Conservation (phyloP, 2,113 vertebrate genomes). For the Indri indri region DNA sequence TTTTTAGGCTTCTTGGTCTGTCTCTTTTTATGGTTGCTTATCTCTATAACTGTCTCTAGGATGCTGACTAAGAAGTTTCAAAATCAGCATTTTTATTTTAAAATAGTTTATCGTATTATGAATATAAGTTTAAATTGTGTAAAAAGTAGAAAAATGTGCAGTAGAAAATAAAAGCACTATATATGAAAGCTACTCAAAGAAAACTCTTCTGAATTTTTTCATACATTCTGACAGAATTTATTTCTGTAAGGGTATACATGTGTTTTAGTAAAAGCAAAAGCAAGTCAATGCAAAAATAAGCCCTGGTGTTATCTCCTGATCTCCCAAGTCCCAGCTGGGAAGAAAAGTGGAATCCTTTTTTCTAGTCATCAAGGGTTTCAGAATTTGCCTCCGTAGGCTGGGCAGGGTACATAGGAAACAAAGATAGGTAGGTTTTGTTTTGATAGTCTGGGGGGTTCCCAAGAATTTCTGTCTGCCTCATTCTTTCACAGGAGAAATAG, state of each 20-base stretch:
- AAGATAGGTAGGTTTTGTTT: background rate
- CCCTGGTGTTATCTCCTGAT: background rate
- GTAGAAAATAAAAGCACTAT: background rate
- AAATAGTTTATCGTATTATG: background rate
- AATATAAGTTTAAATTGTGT: background rate
- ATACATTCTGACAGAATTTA: background rate
- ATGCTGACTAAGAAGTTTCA: background rate
- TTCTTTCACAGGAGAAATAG: background rate
- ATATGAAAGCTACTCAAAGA: background rate
- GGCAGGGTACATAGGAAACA: background rate
- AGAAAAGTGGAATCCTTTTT: background rate
- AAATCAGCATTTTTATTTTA: constrained; percentile 20
- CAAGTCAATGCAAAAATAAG: background rate
- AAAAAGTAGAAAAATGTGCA: background rate
- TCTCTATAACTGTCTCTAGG: background rate
- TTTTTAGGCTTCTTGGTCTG: background rate
- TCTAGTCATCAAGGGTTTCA: background rate
- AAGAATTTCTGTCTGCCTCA: background rate
- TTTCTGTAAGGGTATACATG: background rate
- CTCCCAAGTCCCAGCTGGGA: background rate
- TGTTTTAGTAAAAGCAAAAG: background rate
- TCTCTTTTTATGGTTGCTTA: background rate
- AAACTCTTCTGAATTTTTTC: background rate
- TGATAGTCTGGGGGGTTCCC: background rate
- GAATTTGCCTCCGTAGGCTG: background rate